These are phyloP conservation scores for Chaetophractus vellerosus DNA, from an alignment of 2,797 vertebrate genomes.

Conservation along the genomic window DNA sequence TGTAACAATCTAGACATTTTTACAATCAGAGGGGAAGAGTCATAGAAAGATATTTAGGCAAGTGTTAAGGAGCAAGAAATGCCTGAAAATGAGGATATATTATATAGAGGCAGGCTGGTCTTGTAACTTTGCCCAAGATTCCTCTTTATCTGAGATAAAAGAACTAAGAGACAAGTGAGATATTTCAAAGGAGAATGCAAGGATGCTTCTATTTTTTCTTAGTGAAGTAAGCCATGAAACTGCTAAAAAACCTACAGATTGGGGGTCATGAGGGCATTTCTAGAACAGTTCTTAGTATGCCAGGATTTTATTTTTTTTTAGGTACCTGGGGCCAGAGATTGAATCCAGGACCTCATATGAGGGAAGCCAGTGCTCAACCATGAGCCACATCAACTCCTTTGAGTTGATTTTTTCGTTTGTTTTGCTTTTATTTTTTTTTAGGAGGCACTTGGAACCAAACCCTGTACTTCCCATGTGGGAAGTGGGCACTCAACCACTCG, in stretches of 20 bases:
- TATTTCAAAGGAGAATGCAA: conserved; percentile 5
- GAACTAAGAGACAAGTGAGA: neutral
- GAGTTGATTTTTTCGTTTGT: too few relatives aligned
- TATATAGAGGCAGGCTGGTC: neutral
- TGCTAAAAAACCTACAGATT: neutral
- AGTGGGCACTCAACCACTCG: too few relatives aligned
- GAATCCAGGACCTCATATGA: too few relatives aligned
- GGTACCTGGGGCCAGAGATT: too few relatives aligned
- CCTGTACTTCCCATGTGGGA: too few relatives aligned
- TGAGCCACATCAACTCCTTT: too few relatives aligned
- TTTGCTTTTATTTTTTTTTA: too few relatives aligned
- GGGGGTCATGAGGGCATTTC: neutral
- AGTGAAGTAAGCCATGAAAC: conserved; percentile 4
- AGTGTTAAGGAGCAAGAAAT: conserved; percentile 13
- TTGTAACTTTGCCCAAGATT: neutral
- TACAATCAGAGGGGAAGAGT: conserved; percentile 31
- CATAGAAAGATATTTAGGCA: conserved; percentile 17
- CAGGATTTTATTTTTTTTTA: neutral
- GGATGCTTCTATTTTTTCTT: conserved; percentile 1
- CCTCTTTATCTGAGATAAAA: neutral
- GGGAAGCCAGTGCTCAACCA: too few relatives aligned
- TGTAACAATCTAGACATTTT: conserved; percentile 23
- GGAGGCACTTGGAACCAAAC: too few relatives aligned
- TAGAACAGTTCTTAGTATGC: conserved; percentile 2
- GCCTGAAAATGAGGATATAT: conserved; percentile 33